Conservation (phyloP, 2,888 invertebrate genomes). For the Himalopsyche kuldschensis region DNA sequence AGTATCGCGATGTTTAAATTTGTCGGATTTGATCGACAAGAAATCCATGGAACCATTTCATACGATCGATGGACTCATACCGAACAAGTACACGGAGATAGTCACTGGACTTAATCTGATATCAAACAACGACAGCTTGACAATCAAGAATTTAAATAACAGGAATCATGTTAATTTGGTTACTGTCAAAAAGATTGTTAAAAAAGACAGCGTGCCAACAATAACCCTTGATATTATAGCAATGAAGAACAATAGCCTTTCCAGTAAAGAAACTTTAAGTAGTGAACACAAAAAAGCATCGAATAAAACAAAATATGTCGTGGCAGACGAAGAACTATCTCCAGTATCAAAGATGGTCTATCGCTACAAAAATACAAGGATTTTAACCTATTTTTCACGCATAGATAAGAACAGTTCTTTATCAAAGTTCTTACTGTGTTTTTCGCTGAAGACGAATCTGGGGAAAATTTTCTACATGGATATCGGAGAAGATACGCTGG, state of each 20-base stretch:
- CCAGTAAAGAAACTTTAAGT: slow-evolving; percentile 28
- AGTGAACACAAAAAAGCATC: slow-evolving; percentile 1
- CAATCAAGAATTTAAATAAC: slow-evolving; percentile 44
- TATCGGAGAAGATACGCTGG: slow-evolving; percentile 56
- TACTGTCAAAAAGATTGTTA: slow-evolving; percentile 46
- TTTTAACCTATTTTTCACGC: neutral
- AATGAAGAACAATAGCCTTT: slow-evolving; percentile 44
- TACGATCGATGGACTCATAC: slow-evolving; percentile 32
- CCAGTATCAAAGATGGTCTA: neutral
- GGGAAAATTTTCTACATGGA: slow-evolving; percentile 53
- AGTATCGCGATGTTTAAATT: neutral
- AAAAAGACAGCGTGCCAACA: slow-evolving; percentile 47
- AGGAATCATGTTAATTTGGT: slow-evolving; percentile 46
- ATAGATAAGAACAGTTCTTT: slow-evolving; percentile 44
- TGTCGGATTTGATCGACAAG: neutral
- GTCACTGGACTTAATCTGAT: slow-evolving; percentile 25
- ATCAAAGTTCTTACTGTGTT: slow-evolving; percentile 50
- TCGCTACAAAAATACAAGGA: neutral
- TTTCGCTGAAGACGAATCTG: slow-evolving; percentile 52
- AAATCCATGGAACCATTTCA: slow-evolving; percentile 28
- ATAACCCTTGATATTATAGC: slow-evolving; percentile 48
- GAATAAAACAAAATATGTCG: slow-evolving; percentile 30
- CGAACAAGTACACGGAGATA: slow-evolving; percentile 32
- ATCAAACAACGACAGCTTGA: slow-evolving; percentile 40
- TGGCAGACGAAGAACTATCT: slow-evolving; percentile 21